phyloP scores from a whole-genome alignment of 2,797 vertebrate species.

The Ceyx erithaca region DNA sequence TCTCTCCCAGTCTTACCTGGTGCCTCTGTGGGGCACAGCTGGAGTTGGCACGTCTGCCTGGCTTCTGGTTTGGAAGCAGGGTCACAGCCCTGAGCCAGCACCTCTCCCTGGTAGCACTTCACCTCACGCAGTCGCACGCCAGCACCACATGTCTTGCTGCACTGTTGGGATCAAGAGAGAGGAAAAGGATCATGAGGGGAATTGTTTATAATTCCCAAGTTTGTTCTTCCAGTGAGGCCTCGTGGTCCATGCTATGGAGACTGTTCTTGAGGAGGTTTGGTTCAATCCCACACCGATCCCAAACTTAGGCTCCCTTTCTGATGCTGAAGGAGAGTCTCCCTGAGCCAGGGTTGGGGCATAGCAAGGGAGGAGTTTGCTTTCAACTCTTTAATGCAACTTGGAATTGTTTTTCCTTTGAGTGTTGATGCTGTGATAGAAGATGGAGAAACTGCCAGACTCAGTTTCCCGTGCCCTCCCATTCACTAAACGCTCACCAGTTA shows the following conservation, averaged over 20 bases:
- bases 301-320: not conserved
- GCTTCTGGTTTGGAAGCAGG: conserved; percentile 80
- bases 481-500: not conserved
- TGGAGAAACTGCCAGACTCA: not conserved
- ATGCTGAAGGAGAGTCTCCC: not conserved
- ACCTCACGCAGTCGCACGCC: conserved; percentile 85
- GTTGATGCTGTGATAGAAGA: not conserved
- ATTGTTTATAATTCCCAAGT: not conserved
- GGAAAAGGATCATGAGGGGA: not conserved
- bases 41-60: conserved; percentile 82
- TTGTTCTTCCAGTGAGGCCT: not conserved
- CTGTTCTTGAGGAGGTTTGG: not conserved
- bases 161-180: conserved; percentile 66
- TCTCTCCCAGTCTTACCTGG: conserved; percentile 74
- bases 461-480: not conserved
- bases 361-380: not conserved
- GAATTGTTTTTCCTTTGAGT: not conserved
- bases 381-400: not conserved
- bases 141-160: conserved; percentile 88
- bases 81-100: conserved; percentile 84
- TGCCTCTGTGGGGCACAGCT: conserved; percentile 80
- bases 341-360: not conserved
- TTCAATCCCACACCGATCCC: not conserved
- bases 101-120: conserved; percentile 88
- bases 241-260: not conserved